Evolutionary conservation across 2,888 invertebrate species (phyloP).

Genomic region (Tetramorium bicarinatum): DNA sequence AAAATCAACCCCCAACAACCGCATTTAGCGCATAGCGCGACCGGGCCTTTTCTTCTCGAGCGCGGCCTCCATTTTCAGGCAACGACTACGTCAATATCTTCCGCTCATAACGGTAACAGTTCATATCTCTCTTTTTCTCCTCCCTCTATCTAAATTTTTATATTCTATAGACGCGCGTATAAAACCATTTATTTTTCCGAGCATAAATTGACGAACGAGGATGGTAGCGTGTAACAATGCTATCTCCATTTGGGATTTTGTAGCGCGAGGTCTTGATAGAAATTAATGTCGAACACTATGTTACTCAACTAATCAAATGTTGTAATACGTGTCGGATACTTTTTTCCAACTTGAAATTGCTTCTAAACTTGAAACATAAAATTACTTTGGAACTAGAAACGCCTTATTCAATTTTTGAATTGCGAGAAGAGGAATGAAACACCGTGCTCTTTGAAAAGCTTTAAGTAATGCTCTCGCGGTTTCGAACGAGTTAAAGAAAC

Average conservation of each 20-base stretch:
- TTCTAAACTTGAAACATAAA: not conserved
- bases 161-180: not conserved
- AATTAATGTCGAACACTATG: not conserved
- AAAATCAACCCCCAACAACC: constrained; percentile 78
- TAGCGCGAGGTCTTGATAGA: not conserved
- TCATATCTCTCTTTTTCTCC: not conserved
- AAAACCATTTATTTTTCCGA: not conserved
- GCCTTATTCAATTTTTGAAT: not conserved
- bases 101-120: not conserved
- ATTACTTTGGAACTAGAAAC: not conserved
- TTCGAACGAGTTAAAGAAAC: not conserved
- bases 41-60: constrained; percentile 53
- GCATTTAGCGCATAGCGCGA: constrained; percentile 38
- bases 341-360: constrained; percentile 15
- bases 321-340: not conserved
- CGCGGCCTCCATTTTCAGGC: constrained; percentile 25
- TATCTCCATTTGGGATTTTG: not conserved
- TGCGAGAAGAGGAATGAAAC: not conserved
- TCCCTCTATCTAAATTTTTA: constrained; percentile 58
- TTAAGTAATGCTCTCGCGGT: no score
- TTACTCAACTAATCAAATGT: not conserved
- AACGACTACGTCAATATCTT: constrained; percentile 24
- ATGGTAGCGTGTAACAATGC: not conserved
- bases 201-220: not conserved
- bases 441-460: not conserved